These are phyloP conservation scores for Cassiopea andromeda DNA, from an alignment of 30 jellyfish, hydroid and myxozoan genomes.

Conservation along the genomic window DNA sequence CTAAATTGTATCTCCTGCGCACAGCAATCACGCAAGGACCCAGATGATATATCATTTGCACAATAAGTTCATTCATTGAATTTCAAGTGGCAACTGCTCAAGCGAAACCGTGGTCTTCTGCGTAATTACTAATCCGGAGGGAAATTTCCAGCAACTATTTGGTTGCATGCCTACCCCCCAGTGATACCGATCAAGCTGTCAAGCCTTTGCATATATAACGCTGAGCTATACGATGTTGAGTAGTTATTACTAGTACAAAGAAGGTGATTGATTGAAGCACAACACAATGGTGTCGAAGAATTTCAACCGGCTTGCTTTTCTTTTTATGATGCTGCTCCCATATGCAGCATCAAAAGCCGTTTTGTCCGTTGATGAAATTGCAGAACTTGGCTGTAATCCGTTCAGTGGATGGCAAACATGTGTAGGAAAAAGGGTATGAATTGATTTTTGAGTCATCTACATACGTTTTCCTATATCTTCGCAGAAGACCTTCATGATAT, in stretches of 20 bases:
- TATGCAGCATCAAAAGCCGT: constrained; percentile 19
- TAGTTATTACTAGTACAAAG: neutral
- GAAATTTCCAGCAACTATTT: neutral
- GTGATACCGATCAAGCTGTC: neutral
- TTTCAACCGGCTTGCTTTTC: neutral
- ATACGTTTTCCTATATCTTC: no score
- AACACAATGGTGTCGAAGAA: neutral
- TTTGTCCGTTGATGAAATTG: neutral
- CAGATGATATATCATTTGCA: neutral
- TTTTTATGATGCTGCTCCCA: neutral
- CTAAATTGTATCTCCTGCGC: no score
- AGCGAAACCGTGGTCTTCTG: neutral
- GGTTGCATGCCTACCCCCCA: neutral
- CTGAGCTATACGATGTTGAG: neutral
- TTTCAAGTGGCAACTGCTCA: neutral
- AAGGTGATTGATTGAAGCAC: neutral
- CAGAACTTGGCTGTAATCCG: constrained; percentile 23
- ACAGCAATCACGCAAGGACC: neutral
- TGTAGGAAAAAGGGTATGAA: constrained; percentile 21
- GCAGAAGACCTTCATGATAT: no score
- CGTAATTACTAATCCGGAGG: neutral
- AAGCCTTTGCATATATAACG: neutral
- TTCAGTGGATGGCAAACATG: constrained; percentile 62
- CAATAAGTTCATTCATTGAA: neutral
- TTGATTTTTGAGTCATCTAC: neutral